Base-by-base conservation (phyloP, 2,797 vertebrate species). In the Lutjanus campechanus region DNA sequence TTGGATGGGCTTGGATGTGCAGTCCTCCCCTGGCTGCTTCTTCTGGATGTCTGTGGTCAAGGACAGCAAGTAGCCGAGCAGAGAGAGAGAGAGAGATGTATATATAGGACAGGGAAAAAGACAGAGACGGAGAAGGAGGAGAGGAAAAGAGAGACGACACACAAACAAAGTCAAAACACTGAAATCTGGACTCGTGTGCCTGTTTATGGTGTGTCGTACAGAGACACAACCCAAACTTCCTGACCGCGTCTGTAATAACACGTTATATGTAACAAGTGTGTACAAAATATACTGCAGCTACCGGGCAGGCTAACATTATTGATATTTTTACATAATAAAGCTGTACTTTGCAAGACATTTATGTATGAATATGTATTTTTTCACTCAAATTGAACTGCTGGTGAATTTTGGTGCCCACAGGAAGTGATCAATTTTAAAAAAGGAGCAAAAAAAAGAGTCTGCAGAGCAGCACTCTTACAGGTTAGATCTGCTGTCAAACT, bases 11-110 rank as follows among this genome's bases (percentile, higher is more conserved):
- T 95, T 96, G 91, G 97, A 95, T 93, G 96, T 74, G 83, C 97
- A 96, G 95, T 97, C 97, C 77, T 97, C 97, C 0, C 96, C 97
- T 69, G 96, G 96, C 92, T 96, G 96, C 95, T 98, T 98, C 96
- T 98, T 97, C 94, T 97, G 95, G 93, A 97, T 96, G 94, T 98
- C 97, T 98, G 82, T 25, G 91, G 77, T 43, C 11, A 67, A 64
- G 29, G 70, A 84, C 64, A 70, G 83, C 0, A 0, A 50, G 65
- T 1, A 7, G 54, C 16, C 7, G 46, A 73, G 67, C 5, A 0
- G 22, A 71, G 36, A 41, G 29, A 36, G 29, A 36, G 22, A 71
- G 36, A 41, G 70, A 20, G 5, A 67, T n/a, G 17, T 60, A 62
- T 69, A 68, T 73, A 71, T n/a, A 81, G 65, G 50, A 74, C 46